Conservation (phyloP, 2,797 vertebrate genomes). For the Sardinella longiceps region DNA sequence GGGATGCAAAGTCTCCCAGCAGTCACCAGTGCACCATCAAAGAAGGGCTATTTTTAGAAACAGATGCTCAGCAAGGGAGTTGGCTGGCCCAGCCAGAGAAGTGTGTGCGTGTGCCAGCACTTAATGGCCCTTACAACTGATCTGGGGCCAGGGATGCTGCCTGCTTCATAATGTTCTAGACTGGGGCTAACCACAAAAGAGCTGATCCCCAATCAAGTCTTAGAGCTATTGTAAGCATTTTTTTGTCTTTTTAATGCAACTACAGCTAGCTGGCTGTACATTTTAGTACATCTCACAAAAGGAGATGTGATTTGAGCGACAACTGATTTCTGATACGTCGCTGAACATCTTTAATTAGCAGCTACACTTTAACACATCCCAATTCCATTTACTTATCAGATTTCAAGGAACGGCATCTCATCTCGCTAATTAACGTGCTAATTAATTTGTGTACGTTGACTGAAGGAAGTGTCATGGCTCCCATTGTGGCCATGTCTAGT, state of each 20-base stretch:
- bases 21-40: constrained; percentile 72
- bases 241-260: background rate
- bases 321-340: background rate
- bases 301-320: background rate
- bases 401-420: no score
- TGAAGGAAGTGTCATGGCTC: no score
- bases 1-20: constrained; percentile 57
- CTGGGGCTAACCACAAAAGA: background rate
- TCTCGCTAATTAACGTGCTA: no score
- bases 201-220: background rate
- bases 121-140: constrained; percentile 36
- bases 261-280: background rate
- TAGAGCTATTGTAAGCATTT: background rate
- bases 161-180: background rate
- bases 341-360: background rate
- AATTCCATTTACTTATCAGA: no score
- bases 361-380: background rate
- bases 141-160: constrained; percentile 32
- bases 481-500: no score
- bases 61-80: constrained; percentile 57
- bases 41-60: constrained; percentile 72
- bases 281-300: background rate
- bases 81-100: constrained; percentile 58
- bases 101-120: constrained; percentile 30
- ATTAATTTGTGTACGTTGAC: no score